These are phyloP conservation scores for Noctua janthe DNA, from an alignment of 2,888 invertebrate genomes.

Conservation along the genomic window DNA sequence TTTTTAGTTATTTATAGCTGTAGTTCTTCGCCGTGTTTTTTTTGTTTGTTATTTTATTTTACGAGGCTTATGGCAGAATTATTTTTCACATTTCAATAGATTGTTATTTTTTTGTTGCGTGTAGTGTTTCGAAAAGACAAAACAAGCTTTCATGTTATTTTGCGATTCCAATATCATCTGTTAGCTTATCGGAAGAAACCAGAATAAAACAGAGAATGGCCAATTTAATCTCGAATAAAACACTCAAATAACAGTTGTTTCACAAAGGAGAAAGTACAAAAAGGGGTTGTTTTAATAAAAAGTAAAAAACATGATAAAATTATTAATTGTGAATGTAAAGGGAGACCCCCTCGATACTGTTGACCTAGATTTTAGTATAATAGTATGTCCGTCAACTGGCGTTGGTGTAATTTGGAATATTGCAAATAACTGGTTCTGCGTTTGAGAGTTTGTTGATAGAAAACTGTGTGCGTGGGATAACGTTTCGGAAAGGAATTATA, in stretches of 20 bases:
- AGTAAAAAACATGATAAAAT: slow-evolving; percentile 8
- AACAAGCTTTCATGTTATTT: neutral
- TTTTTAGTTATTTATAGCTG: neutral
- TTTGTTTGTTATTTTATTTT: no score
- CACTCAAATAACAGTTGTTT: slow-evolving; percentile 6
- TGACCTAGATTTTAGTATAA: slow-evolving; percentile 58
- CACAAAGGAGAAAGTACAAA: slow-evolving; percentile 24
- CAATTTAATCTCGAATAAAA: slow-evolving; percentile 15
- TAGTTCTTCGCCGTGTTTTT: neutral
- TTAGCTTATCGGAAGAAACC: neutral
- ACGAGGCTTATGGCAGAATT: neutral
- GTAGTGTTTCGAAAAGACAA: neutral
- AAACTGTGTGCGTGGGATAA: neutral
- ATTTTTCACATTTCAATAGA: neutral
- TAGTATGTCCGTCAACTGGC: slow-evolving; percentile 1
- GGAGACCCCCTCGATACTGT: slow-evolving; percentile 35
- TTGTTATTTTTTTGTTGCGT: neutral
- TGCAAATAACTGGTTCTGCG: slow-evolving; percentile 19
- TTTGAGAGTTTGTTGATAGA: slow-evolving; percentile 5
- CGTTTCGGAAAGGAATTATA: neutral
- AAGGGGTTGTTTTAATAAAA: slow-evolving; percentile 24
- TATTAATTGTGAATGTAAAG: slow-evolving; percentile 28
- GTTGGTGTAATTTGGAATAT: slow-evolving; percentile 12
- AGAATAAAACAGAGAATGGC: slow-evolving; percentile 7
- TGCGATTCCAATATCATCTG: neutral